Percentiles rank a stretch among this genome's conserved stretches.
Evolutionary conservation across 2,888 invertebrate genomes (phyloP).

Genomic region (Ophraella communa): DNA sequence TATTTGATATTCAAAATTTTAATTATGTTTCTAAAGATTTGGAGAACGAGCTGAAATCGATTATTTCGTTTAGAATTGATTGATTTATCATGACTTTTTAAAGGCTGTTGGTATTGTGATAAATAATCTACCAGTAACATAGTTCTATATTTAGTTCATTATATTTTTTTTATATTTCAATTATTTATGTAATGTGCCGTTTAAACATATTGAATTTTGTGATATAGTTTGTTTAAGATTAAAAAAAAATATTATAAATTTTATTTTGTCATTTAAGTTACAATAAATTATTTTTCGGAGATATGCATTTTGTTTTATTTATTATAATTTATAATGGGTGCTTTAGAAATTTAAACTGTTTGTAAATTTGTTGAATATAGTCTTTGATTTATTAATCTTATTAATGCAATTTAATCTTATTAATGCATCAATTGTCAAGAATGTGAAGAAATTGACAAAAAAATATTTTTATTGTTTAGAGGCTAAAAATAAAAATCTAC

Average conservation of each 20-base stretch:
- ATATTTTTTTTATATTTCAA: conserved; percentile 8
- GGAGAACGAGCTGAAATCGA: not conserved
- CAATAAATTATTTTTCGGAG: conserved; percentile 24
- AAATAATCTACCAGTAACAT: conserved; percentile 34
- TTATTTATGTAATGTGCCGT: conserved; percentile 8
- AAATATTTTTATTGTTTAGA: too few species aligned
- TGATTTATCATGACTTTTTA: conserved; percentile 23
- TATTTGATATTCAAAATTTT: too few species aligned
- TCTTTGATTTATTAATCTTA: too few species aligned
- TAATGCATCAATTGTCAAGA: too few species aligned
- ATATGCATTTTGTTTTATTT: not conserved
- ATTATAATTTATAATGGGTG: too few species aligned
- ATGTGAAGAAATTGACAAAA: too few species aligned
- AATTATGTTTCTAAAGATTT: too few species aligned
- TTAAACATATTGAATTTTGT: conserved; percentile 12
- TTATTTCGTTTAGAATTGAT: not conserved
- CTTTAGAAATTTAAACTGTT: not conserved
- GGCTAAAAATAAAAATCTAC: too few species aligned
- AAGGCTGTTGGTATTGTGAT: conserved; percentile 44
- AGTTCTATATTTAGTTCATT: conserved; percentile 23
- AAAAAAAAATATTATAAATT: not conserved
- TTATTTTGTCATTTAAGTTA: conserved; percentile 19
- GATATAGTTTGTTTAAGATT: conserved; percentile 13
- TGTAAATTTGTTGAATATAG: too few species aligned
- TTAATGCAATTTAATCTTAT: too few species aligned